Base-by-base conservation (phyloP, 2,113 vertebrate genomes). In the Tenrec ecaudatus region DNA sequence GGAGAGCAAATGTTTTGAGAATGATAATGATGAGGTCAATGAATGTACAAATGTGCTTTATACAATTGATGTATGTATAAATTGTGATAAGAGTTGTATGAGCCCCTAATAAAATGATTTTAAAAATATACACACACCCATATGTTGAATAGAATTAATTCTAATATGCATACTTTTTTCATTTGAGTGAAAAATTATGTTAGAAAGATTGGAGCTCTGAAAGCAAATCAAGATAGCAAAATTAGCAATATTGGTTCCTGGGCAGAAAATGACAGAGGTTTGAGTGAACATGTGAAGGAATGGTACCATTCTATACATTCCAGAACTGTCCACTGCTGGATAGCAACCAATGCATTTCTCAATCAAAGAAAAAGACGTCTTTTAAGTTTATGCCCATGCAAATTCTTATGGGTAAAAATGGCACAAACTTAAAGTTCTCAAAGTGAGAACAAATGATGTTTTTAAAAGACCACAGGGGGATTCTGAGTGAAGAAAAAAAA, bases 381-480 rank as follows among this genome's bases (percentile, higher is more conserved):
- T 17, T 87, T n/a, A 69, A 31, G 19, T 23, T 79, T 82, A 66
- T 31, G 3, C 82, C 2, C 2, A 40, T 22, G 29, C 33, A 19
- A 88, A 91, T 79, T 57, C 60, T 62, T 76, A 90, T 22, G 25
- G 76, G 66, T 66, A 38, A 3, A 31, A 62, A 85, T 7, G 53
- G 25, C 38, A 47, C n/a, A 0, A 57, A 71, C 47, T 7, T 58
- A 0, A 57, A 71, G 53, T 5, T 58, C n/a, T 2, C 17, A 33
- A 68, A 62, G 57, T 25, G 75, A 71, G 31, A 23, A 53, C 47
- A 62, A 62, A 62, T 62, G 47, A 78, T 71, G 53, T 43, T 69
- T 91, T 95, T 89, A 7, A 86, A 66, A 86, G 82, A 53, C 83
- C 9, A 81, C 10, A 88, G 6, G n/a, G n/a, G n/a, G n/a, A n/a